Conservation (phyloP, 35 echinoderm and acorn worm genomes). For the Eucidaris tribuloides region DNA sequence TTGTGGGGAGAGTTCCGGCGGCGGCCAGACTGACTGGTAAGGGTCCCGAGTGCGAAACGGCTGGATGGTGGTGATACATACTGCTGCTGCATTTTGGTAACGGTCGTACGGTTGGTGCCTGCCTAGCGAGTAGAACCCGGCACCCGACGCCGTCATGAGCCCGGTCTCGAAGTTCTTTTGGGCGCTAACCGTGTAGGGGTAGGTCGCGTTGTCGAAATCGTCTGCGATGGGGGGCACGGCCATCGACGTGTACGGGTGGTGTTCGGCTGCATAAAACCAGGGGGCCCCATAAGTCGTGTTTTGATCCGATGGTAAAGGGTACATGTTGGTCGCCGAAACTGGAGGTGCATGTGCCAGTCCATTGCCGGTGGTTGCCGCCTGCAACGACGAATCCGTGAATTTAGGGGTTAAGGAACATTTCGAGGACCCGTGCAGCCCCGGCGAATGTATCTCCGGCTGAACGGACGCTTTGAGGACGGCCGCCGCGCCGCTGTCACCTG, state of each 20-base stretch:
- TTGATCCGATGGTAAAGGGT: constrained; percentile 53
- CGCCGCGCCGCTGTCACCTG: constrained; percentile 43
- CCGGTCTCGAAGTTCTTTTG: constrained; percentile 68
- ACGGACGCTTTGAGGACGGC: constrained; percentile 50
- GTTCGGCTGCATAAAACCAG: constrained; percentile 61
- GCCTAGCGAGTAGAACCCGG: constrained; percentile 36
- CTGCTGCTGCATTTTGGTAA: constrained; percentile 41
- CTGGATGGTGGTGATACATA: constrained; percentile 19
- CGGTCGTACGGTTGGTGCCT: constrained; percentile 48
- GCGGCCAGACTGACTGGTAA: constrained; percentile 35
- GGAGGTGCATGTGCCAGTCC: constrained; percentile 15
- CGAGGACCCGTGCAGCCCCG: constrained; percentile 22
- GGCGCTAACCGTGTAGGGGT: constrained; percentile 45
- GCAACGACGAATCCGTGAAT: constrained; percentile 49
- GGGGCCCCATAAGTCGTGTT: constrained; percentile 50
- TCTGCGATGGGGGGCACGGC: constrained; percentile 40
- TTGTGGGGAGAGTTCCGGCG: constrained; percentile 46
- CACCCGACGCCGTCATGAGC: constrained; percentile 17
- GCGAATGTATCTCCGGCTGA: constrained; percentile 36
- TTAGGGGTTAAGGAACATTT: constrained; percentile 64
- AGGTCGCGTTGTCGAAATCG: constrained; percentile 59
- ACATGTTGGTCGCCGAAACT: constrained; percentile 64
- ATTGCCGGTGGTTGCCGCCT: constrained; percentile 13
- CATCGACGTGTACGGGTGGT: constrained; percentile 51
- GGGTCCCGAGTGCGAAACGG: constrained; percentile 32